These are phyloP conservation scores for Hycleus phaleratus DNA, from an alignment of 1,140 invertebrate genomes.

Conservation along the genomic window DNA sequence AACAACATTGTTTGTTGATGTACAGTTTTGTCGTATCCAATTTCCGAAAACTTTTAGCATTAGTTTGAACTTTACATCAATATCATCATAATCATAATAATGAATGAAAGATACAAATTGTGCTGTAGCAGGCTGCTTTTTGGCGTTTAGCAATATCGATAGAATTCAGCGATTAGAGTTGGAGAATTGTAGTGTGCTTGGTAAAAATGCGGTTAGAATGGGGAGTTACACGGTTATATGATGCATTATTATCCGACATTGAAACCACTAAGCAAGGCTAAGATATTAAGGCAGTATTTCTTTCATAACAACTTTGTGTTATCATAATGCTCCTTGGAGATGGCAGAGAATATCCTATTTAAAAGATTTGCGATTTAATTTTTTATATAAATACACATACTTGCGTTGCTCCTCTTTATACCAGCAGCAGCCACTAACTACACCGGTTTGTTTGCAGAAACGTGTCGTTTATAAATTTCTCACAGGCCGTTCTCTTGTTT, in stretches of 20 bases:
- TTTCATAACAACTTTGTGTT: slow-evolving; percentile 29
- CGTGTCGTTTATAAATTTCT: too few relatives aligned
- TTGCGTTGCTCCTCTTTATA: slow-evolving; percentile 14
- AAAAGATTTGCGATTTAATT: slow-evolving; percentile 29
- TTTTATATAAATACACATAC: slow-evolving; percentile 23
- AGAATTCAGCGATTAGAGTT: slow-evolving; percentile 22
- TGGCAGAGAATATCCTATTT: slow-evolving; percentile 20
- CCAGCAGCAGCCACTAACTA: background rate
- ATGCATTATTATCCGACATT: slow-evolving; percentile 32
- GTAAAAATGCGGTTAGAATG: slow-evolving; percentile 21
- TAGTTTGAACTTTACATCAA: too few relatives aligned
- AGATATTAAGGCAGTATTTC: slow-evolving; percentile 36
- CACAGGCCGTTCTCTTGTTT: too few relatives aligned
- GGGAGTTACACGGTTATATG: slow-evolving; percentile 18
- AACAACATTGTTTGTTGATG: too few relatives aligned
- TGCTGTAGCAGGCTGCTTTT: too few relatives aligned
- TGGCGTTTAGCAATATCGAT: slow-evolving; percentile 24
- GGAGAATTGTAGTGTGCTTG: slow-evolving; percentile 22
- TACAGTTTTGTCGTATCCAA: too few relatives aligned
- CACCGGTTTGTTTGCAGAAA: too few relatives aligned
- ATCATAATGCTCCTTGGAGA: slow-evolving; percentile 29
- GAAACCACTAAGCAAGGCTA: slow-evolving; percentile 19
- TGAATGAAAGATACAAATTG: too few relatives aligned
- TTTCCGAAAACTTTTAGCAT: too few relatives aligned
- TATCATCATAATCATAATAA: too few relatives aligned